phyloP scores from a whole-genome alignment of 2,888 invertebrate species.

The Mactromeris polynyma region DNA sequence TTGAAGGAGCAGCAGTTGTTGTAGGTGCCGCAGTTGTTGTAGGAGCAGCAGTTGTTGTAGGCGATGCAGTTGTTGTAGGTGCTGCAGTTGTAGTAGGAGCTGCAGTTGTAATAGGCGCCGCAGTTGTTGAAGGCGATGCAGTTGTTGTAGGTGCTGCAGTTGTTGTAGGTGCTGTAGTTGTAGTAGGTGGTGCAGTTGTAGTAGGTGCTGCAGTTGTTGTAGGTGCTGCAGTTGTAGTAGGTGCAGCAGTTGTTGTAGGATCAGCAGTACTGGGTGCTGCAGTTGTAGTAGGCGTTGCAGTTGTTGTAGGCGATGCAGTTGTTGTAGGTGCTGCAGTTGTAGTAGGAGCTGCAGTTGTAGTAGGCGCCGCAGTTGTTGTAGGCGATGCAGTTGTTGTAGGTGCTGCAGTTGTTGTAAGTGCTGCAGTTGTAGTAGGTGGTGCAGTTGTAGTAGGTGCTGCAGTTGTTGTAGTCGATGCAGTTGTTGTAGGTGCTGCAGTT shows the following conservation, averaged over 20 bases:
- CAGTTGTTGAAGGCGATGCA: background rate
- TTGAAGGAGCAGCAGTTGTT: background rate
- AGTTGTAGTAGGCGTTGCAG: background rate
- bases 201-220: background rate
- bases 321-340: background rate
- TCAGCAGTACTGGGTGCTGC: background rate
- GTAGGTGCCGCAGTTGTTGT: background rate
- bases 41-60: background rate
- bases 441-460: background rate
- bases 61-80: background rate
- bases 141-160: background rate
- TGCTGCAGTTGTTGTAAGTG: background rate
- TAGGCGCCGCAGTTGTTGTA: background rate
- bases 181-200: background rate
- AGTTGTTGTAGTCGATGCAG: background rate
- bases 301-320: background rate
- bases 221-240: background rate
- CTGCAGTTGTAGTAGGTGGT: background rate
- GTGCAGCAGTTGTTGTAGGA: background rate
- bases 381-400: background rate
- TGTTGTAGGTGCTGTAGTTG: constrained; percentile 8
- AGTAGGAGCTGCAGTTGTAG: background rate
- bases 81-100: background rate
- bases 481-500: background rate
- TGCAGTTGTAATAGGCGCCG: background rate